phyloP scores from a whole-genome alignment of 2,797 vertebrate species.

The Rhynchonycteris naso region DNA sequence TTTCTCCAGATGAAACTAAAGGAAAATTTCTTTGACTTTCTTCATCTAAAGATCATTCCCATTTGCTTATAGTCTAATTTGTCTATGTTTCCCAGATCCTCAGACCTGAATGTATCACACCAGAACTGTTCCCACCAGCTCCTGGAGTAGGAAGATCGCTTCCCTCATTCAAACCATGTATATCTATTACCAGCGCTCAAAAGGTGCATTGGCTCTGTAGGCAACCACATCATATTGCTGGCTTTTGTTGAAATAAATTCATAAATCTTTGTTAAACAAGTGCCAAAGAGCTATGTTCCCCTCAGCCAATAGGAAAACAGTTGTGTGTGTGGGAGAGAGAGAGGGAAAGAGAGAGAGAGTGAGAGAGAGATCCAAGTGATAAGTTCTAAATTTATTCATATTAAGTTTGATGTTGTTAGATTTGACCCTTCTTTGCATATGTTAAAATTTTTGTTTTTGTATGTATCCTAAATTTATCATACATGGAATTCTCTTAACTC shows the following conservation, averaged over 20 bases:
- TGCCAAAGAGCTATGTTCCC: neutral
- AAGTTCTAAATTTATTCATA: neutral
- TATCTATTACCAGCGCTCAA: slow-evolving; percentile 23
- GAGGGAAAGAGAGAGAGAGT: neutral
- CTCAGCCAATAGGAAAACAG: neutral
- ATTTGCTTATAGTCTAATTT: slow-evolving; percentile 14
- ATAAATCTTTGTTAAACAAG: neutral
- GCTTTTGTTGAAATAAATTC: slow-evolving; percentile 50
- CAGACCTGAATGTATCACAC: neutral
- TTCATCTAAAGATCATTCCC: neutral
- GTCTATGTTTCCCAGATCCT: neutral
- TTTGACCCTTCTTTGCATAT: neutral
- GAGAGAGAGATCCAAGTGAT: neutral
- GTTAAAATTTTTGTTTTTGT: neutral
- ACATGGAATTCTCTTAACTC: neutral
- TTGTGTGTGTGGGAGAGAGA: neutral
- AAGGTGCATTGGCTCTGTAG: neutral
- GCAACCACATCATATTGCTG: neutral
- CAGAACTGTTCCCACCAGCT: neutral
- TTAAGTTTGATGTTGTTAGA: neutral
- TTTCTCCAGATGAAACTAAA: neutral
- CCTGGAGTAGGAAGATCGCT: neutral
- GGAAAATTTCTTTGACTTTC: slow-evolving; percentile 21
- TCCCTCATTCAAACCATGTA: neutral
- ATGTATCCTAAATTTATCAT: neutral